Percentiles rank a stretch among this genome's conserved stretches.
These are phyloP conservation scores for Psylliodes chrysocephalus DNA, from an alignment of 2,888 invertebrate species.

Conservation along the genomic window DNA sequence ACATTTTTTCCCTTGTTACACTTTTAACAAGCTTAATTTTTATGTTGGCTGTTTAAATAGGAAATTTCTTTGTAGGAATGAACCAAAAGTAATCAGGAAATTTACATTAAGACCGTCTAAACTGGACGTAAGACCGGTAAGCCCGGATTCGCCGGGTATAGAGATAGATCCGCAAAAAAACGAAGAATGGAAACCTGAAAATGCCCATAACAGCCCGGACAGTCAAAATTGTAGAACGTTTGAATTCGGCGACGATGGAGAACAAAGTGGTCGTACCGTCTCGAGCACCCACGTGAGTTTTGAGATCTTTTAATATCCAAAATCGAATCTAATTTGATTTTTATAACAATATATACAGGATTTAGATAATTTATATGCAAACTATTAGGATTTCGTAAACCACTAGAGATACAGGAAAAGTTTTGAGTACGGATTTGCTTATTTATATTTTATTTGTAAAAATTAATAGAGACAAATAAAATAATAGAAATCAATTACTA, in stretches of 20 bases:
- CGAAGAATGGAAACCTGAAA: slow-evolving; percentile 2
- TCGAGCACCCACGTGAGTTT: slow-evolving; percentile 7
- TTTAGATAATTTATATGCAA: too few relatives aligned
- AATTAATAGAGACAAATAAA: too few relatives aligned
- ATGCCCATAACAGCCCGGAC: not conserved
- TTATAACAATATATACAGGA: too few relatives aligned
- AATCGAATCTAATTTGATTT: too few relatives aligned
- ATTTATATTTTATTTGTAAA: too few relatives aligned
- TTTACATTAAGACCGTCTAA: slow-evolving; percentile 10
- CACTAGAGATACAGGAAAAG: too few relatives aligned
- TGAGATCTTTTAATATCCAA: too few relatives aligned
- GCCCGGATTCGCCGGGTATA: slow-evolving; percentile 44
- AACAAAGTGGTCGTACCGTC: not conserved
- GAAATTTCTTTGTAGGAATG: slow-evolving; percentile 31
- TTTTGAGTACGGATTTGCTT: too few relatives aligned
- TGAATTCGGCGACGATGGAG: not conserved
- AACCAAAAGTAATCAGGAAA: slow-evolving; percentile 32
- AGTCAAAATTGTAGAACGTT: slow-evolving; percentile 6
- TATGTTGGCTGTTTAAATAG: not conserved
- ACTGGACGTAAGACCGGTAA: slow-evolving; percentile 28
- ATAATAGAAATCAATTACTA: too few relatives aligned
- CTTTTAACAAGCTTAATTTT: too few relatives aligned
- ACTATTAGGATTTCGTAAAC: too few relatives aligned
- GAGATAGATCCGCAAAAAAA: slow-evolving; percentile 16
- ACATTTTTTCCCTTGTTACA: too few relatives aligned